A percentile compares a stretch with the other conserved stretches of the same genome.
phyloP scores from a whole-genome alignment of 2,113 vertebrate genomes.

The Megaceryle torquata region DNA sequence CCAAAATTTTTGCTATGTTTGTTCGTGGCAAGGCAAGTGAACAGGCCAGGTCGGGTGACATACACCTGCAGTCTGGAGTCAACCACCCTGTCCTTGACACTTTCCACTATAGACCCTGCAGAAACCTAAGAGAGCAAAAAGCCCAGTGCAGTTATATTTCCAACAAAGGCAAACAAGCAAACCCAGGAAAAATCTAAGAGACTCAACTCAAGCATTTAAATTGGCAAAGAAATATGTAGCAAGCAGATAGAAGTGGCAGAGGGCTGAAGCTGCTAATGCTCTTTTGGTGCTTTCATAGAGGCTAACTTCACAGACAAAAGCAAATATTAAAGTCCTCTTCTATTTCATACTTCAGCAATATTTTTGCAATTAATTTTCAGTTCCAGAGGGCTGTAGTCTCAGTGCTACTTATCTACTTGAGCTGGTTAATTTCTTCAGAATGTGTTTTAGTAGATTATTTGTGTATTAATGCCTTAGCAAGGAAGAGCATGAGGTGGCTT shows the following conservation, averaged over 20 bases:
- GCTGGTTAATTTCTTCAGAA: background rate
- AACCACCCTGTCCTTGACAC: constrained; percentile 83
- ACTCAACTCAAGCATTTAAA: background rate
- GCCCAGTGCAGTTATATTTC: background rate
- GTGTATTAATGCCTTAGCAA: background rate
- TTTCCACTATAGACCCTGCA: constrained; percentile 86
- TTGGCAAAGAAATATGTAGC: background rate
- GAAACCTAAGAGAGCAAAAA: constrained; percentile 76
- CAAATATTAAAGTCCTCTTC: background rate
- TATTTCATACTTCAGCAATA: background rate
- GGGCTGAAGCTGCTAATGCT: background rate
- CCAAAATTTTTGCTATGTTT: constrained; percentile 89
- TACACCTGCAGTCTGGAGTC: constrained; percentile 85
- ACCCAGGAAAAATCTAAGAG: background rate
- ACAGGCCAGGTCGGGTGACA: constrained; percentile 87
- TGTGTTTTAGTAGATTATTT: background rate
- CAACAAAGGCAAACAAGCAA: background rate
- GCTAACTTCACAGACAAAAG: background rate
- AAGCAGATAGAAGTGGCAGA: background rate
- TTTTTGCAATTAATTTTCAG: background rate
- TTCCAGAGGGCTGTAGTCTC: background rate
- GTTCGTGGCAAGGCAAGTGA: constrained; percentile 92
- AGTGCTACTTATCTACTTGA: background rate
- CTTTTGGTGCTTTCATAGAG: background rate
- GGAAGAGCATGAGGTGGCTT: background rate